A percentile compares a stretch with the other conserved stretches of the same genome.
Conservation (phyloP, 1,140 invertebrate species). For the Brachionus plicatilis region DNA sequence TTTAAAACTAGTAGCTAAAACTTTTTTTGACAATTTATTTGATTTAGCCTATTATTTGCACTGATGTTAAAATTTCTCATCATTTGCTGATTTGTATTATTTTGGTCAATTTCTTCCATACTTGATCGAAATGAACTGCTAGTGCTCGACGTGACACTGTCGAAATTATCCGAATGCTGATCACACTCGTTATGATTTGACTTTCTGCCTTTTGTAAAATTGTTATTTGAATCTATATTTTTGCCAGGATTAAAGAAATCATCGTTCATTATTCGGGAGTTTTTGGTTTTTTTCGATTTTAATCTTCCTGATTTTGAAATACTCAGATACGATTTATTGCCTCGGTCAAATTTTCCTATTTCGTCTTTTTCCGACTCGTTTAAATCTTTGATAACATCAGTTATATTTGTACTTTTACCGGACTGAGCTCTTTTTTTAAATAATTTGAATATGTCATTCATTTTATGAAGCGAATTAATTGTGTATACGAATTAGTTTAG, state of each 20-base stretch:
- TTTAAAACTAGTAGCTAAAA: neutral
- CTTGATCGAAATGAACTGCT: slow-evolving; percentile 31
- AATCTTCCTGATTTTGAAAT: slow-evolving; percentile 34
- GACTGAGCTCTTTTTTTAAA: slow-evolving; percentile 38
- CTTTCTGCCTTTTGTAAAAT: neutral
- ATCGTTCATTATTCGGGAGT: slow-evolving; percentile 25
- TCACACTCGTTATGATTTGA: neutral
- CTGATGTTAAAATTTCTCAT: neutral
- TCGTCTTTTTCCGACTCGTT: slow-evolving; percentile 34
- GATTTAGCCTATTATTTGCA: neutral
- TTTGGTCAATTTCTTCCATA: neutral
- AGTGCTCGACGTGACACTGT: neutral
- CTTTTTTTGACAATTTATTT: slow-evolving; percentile 7
- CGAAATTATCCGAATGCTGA: slow-evolving; percentile 14
- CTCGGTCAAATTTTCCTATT: slow-evolving; percentile 33
- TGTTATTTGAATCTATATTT: neutral
- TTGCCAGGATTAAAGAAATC: slow-evolving; percentile 9
- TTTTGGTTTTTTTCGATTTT: slow-evolving; percentile 26
- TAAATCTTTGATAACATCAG: slow-evolving; percentile 31
- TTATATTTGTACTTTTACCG: slow-evolving; percentile 35
- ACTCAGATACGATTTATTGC: slow-evolving; percentile 33
- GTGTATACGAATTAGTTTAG: neutral
- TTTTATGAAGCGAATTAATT: neutral
- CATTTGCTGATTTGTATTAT: neutral
- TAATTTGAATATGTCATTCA: slow-evolving; percentile 39